Percentiles rank a stretch among this genome's conserved stretches.
phyloP scores from a whole-genome alignment of 2,888 invertebrate genomes.

The Lacanobia oleracea region DNA sequence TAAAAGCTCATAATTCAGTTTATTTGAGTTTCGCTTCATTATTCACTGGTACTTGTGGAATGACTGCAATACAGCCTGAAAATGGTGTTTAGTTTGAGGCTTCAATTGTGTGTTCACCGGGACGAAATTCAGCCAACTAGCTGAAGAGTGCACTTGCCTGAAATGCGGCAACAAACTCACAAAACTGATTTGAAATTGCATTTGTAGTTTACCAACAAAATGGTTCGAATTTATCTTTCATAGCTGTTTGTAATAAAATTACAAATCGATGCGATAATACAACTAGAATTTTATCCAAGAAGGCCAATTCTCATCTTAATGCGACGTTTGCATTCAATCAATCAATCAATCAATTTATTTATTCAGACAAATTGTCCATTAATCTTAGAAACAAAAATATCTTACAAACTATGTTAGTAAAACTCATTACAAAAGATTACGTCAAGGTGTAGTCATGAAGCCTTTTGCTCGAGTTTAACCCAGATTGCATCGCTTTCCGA shows the following conservation, averaged over 20 bases:
- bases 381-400: no score
- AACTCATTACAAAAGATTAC: no score
- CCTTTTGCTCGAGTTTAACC: no score
- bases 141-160: background rate
- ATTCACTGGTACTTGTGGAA: constrained; percentile 5
- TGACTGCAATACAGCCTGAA: constrained; percentile 10
- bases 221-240: background rate
- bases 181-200: background rate
- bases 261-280: background rate
- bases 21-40: constrained; percentile 20
- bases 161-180: background rate
- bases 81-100: background rate
- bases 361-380: no score
- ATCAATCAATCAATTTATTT: no score
- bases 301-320: no score
- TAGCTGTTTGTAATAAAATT: background rate
- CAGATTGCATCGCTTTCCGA: no score
- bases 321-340: background rate
- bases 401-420: no score
- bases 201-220: background rate
- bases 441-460: no score
- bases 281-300: background rate
- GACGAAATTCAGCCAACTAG: background rate
- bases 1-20: background rate
- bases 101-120: background rate